These are phyloP conservation scores for Ageneiosus marmoratus DNA, from an alignment of 2,113 vertebrate genomes.

Conservation along the genomic window DNA sequence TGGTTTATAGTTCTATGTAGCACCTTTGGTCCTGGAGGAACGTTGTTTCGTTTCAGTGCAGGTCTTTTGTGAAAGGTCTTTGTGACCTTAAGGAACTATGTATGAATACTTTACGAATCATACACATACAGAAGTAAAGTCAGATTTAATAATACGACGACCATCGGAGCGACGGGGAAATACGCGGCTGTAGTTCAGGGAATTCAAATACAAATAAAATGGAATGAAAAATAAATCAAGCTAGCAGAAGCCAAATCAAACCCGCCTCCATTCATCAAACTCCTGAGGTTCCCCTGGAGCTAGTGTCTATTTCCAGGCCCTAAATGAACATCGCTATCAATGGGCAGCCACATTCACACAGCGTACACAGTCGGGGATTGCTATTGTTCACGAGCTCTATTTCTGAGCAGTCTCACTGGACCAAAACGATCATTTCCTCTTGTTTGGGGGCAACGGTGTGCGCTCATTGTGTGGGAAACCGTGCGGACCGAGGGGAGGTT, in stretches of 20 bases:
- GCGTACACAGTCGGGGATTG: conserved; percentile 2
- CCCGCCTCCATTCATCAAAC: conserved; percentile 32
- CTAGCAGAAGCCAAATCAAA: conserved; percentile 6
- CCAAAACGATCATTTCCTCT: conserved; percentile 22
- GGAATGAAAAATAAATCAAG: conserved; percentile 71
- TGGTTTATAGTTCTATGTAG: no score
- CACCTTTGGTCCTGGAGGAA: no score
- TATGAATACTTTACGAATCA: not conserved
- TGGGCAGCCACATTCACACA: conserved; percentile 22
- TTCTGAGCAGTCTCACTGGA: conserved; percentile 7
- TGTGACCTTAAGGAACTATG: no score
- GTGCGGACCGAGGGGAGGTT: not conserved
- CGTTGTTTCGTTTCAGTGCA: no score
- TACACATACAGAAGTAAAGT: not conserved
- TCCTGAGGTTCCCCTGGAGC: conserved; percentile 7
- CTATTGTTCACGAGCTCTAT: conserved; percentile 10
- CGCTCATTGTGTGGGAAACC: not conserved
- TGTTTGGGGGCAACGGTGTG: not conserved
- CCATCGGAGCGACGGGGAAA: not conserved
- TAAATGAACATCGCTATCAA: conserved; percentile 31
- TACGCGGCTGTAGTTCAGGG: not conserved
- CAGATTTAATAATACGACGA: not conserved
- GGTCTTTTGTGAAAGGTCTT: no score
- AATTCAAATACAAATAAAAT: conserved; percentile 68
- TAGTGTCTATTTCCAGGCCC: conserved; percentile 23